Conservation (phyloP, 2,888 invertebrate species). For the Synanthedon vespiformis region DNA sequence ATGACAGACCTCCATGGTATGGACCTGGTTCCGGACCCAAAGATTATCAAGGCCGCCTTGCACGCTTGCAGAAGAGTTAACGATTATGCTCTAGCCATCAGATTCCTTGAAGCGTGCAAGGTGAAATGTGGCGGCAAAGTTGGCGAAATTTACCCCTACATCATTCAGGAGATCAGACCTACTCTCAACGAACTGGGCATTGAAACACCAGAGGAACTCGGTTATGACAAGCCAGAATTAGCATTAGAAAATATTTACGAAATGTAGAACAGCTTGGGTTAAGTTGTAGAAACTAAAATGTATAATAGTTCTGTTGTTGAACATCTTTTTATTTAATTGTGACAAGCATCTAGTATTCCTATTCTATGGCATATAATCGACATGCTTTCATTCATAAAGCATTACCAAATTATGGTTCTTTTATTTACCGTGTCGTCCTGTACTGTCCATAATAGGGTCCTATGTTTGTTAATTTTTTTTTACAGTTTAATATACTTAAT, state of each 20-base stretch:
- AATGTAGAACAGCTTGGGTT: slow-evolving; percentile 51
- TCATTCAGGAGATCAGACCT: slow-evolving; percentile 91
- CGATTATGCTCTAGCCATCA: slow-evolving; percentile 91
- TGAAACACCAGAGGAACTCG: slow-evolving; percentile 93
- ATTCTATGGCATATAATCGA: slow-evolving; percentile 30
- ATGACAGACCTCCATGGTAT: slow-evolving; percentile 90
- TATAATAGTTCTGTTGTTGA: slow-evolving; percentile 58
- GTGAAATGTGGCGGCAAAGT: slow-evolving; percentile 85
- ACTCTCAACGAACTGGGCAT: slow-evolving; percentile 94
- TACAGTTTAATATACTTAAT: no score
- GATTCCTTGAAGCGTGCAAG: slow-evolving; percentile 93
- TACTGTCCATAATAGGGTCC: no score
- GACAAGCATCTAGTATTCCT: slow-evolving; percentile 34
- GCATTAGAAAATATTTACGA: slow-evolving; percentile 82
- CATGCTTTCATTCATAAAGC: slow-evolving; percentile 45
- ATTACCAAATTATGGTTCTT: slow-evolving; percentile 33
- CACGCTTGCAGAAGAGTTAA: slow-evolving; percentile 94
- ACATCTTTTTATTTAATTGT: slow-evolving; percentile 45
- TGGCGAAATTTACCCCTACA: slow-evolving; percentile 86
- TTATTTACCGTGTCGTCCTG: slow-evolving; percentile 18
- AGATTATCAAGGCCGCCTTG: slow-evolving; percentile 86
- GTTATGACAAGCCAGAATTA: slow-evolving; percentile 97
- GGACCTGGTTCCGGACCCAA: slow-evolving; percentile 94
- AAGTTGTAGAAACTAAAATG: slow-evolving; percentile 49
- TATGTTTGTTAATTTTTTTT: no score